Conservation (phyloP, 2,797 vertebrate genomes). For the Chelonia mydas region DNA sequence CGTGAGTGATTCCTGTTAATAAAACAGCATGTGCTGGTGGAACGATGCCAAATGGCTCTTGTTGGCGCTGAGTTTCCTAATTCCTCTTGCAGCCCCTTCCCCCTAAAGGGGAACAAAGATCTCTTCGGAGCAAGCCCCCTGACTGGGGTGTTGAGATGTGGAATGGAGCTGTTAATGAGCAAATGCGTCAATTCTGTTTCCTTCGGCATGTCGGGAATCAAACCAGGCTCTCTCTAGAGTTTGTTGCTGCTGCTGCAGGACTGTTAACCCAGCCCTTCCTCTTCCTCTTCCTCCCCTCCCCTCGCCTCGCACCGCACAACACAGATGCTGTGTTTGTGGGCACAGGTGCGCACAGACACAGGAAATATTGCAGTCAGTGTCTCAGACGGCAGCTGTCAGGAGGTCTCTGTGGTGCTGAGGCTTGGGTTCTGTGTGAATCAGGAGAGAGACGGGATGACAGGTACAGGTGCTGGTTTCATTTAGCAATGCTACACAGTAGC, state of each 20-base stretch:
- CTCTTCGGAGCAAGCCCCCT: not conserved
- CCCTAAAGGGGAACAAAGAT: constrained; percentile 49
- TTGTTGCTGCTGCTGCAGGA: not conserved
- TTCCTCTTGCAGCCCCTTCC: constrained; percentile 18
- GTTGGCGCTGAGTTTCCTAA: constrained; percentile 6
- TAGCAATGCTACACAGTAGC: not conserved
- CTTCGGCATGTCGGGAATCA: constrained; percentile 20
- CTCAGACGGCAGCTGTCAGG: not conserved
- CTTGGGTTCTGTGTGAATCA: not conserved
- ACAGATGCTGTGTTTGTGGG: not conserved
- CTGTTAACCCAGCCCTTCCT: constrained; percentile 53
- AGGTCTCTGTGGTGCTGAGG: not conserved
- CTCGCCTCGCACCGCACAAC: not conserved
- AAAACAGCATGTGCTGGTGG: constrained; percentile 61
- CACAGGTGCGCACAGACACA: not conserved
- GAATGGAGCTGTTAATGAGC: constrained; percentile 31
- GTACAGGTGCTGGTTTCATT: not conserved
- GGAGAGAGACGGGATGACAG: not conserved
- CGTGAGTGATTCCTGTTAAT: constrained; percentile 66
- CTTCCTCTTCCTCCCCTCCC: constrained; percentile 59
- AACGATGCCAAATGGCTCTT: constrained; percentile 28
- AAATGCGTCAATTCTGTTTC: constrained; percentile 24
- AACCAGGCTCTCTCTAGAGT: not conserved
- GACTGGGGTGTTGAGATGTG: not conserved
- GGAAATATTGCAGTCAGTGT: not conserved